phyloP scores from a whole-genome alignment of 2,797 vertebrate species.

The Falco naumanni region DNA sequence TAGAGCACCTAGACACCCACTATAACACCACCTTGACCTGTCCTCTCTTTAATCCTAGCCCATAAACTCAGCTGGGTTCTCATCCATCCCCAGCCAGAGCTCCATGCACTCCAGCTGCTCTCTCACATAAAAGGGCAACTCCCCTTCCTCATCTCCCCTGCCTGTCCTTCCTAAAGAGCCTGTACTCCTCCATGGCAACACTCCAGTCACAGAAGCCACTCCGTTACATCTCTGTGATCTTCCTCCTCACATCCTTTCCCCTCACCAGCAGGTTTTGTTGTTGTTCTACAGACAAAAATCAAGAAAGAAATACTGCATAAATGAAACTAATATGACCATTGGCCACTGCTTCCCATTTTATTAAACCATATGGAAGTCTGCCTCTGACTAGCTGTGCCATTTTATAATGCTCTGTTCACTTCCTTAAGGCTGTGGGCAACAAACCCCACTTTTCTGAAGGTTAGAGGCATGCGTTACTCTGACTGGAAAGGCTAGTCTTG shows the following conservation, averaged over 20 bases:
- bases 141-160: neutral
- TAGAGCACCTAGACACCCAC: neutral
- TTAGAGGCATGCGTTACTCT: neutral
- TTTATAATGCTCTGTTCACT: neutral
- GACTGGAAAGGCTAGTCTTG: slow-evolving; percentile 4
- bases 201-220: neutral
- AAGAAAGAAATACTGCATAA: neutral
- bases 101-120: neutral
- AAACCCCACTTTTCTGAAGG: neutral
- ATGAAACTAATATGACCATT: neutral
- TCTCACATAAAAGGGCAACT: neutral
- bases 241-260: neutral
- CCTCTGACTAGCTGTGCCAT: neutral
- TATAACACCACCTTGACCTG: neutral
- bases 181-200: neutral
- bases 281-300: neutral
- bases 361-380: neutral
- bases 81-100: neutral
- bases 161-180: neutral
- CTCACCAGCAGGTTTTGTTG: neutral
- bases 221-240: neutral
- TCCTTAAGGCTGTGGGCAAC: neutral
- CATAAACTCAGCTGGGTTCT: neutral
- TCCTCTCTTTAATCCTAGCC: neutral
- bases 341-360: neutral